phyloP scores from a whole-genome alignment of 1,140 invertebrate species.

The Drosophila auraria region DNA sequence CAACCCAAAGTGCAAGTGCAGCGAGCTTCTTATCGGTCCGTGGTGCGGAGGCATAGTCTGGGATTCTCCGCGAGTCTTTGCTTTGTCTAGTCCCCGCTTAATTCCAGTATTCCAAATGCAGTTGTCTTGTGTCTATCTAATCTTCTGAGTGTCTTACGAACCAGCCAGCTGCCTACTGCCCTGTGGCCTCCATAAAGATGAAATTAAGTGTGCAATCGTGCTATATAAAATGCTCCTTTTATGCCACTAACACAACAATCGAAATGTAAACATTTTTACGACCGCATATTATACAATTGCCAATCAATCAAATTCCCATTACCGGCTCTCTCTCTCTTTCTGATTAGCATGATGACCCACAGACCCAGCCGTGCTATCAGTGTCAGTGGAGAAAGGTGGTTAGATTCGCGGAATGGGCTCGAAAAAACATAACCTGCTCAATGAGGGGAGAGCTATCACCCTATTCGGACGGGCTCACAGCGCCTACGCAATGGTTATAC shows the following conservation, averaged over 20 bases:
- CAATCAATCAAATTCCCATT: conserved; percentile 19
- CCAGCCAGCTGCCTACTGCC: conserved; percentile 14
- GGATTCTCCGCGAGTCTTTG: conserved; percentile 12
- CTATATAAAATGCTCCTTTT: conserved; percentile 1
- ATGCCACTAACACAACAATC: conserved; percentile 14
- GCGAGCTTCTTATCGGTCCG: conserved; percentile 5
- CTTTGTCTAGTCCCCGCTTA: conserved; percentile 34
- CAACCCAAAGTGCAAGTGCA: conserved; percentile 34
- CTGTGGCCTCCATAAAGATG: conserved; percentile 33
- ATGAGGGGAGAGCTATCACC: conserved; percentile 5
- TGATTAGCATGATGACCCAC: conserved; percentile 54
- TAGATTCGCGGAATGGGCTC: conserved; percentile 21
- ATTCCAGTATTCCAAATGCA: neutral
- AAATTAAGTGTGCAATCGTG: conserved; percentile 33
- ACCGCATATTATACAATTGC: conserved; percentile 10
- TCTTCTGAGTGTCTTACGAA: conserved; percentile 4
- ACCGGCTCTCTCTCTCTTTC: conserved; percentile 1
- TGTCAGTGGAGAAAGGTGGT: conserved; percentile 37
- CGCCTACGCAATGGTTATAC: conserved; percentile 34
- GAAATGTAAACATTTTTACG: conserved; percentile 45
- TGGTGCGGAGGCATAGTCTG: neutral
- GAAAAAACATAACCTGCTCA: conserved; percentile 44
- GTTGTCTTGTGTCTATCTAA: conserved; percentile 23
- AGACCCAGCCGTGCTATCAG: conserved; percentile 21
- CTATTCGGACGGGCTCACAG: conserved; percentile 25